Evolutionary conservation across 2,888 invertebrate species (phyloP), one percentile per base, ranked within the genome.

Genomic region (Drosophila infuscata): DNA sequence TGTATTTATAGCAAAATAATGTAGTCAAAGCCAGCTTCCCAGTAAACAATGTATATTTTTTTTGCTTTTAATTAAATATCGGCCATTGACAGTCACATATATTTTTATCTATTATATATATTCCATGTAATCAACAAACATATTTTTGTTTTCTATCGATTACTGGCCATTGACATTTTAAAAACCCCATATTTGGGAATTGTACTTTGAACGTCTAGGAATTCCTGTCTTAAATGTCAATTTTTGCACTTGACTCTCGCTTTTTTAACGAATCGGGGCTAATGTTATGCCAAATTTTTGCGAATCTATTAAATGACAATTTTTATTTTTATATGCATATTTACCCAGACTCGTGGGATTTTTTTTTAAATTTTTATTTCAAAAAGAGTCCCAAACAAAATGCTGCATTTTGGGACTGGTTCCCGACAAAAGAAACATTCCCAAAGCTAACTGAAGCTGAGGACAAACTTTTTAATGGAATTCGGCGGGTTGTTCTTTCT

Each of bases 191-290:
- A 29, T 46, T 25, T 46, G 0, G 61, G 46, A 9, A 33, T 60
- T 70, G 74, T 61, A 83, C 76, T 74, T 81, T 82, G 81, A 60
- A 59, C 77, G 83, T 83, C 86, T 81, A 49, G 63, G 17, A 32
- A 35, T 29, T 30, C 38, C 33, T 20, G 3, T 1, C 20, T 76
- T 70, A 81, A 84, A 87, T 79, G 87, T 79, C 84, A 83, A 81
- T 54, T 64, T 49, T 54, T 75, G 72, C 73, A 76, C 29, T 70
- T 52, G 58, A 49, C 52, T 63, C 17, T 52, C 25, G 32, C 20
- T 48, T 56, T 73, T 20, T 35, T 20, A 29, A 35, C 12, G 30
- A 41, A 32, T 58, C 57, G 29, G 0, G 38, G 52, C 33, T 52
- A 70, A n/a, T 65, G 43, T 46, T 9, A 65, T 52, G n/a, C 32